Evolutionary conservation across 2,797 vertebrate genomes (phyloP), one percentile per base, ranked within the genome.

Genomic region (Coregonus ussuriensis): DNA sequence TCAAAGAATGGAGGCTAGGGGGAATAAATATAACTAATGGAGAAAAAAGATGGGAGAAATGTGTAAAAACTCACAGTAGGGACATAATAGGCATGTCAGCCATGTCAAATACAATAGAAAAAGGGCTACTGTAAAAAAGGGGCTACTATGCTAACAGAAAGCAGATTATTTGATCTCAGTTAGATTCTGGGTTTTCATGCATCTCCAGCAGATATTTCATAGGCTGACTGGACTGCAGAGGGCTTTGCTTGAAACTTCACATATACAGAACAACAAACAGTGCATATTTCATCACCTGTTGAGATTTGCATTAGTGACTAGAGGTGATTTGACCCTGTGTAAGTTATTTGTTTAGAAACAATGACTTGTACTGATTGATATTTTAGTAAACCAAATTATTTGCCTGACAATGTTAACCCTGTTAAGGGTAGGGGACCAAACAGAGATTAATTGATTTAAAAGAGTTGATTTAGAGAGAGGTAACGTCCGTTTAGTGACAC

Each of bases 401-500:
- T 67, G 15, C 65, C 65, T 67, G 65, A 33, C 31, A 18, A 29
- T 29, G 15, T 63, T 11, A 21, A 35, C 14, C 54, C 1, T 59
- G 54, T 18, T 59, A n/a, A 59, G 18, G 18, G 18, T 18, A n/a
- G 54, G 14, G 31, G 65, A 67, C 25, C 25, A 16, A 25, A 67
- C 65, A 67, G 65, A 35, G 4, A 67, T 67, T 0, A 67, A 47
- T 47, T 47, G 41, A 3, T 47, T 66, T 21, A 66, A 21, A 66
- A 31, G 15, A 25, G 11, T 29, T 52, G 47, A 53, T 52, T 72
- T 72, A 62, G 74, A 29, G 62, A 7, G 9, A 72, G 13, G 4
- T 6, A 53, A 62, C 37, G 37, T 68, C 2, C 51, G 25, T 82
- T 85, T 79, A 81, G 83, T 79, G 35, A 78, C 73, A n/a, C 18